Percentiles rank a stretch among this genome's conserved stretches.
Conservation (phyloP, 2,888 invertebrate species). For the Drosophila mimetica region DNA sequence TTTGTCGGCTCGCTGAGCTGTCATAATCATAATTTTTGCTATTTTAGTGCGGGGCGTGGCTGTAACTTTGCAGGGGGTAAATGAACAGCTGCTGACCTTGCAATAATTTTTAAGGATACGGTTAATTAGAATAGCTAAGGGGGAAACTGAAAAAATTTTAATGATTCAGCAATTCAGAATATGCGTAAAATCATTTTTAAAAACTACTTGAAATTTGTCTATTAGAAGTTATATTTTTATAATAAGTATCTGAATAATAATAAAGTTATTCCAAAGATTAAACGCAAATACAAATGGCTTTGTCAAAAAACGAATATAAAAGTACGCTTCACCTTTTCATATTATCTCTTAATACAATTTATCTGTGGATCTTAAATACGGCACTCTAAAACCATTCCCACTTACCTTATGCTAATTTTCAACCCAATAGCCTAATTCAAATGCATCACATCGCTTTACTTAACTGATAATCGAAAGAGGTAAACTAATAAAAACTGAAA, state of each 20-base stretch:
- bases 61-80: constrained; percentile 60
- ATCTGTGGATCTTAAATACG: background rate
- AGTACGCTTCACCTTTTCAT: background rate
- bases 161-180: too few relatives aligned
- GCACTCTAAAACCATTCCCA: constrained; percentile 3
- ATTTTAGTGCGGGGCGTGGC: constrained; percentile 67
- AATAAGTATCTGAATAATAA: too few relatives aligned
- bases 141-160: background rate
- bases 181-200: too few relatives aligned
- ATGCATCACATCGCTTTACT: constrained; percentile 11
- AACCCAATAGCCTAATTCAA: constrained; percentile 10
- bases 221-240: too few relatives aligned
- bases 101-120: constrained; percentile 32
- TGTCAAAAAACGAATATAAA: background rate
- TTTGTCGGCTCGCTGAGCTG: constrained; percentile 64
- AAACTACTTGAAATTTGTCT: too few relatives aligned
- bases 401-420: constrained; percentile 25
- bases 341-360: constrained; percentile 18
- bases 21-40: constrained; percentile 70
- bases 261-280: too few relatives aligned
- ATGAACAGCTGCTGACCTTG: constrained; percentile 63
- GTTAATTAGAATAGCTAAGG: constrained; percentile 46
- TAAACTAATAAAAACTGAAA: constrained; percentile 49
- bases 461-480: constrained; percentile 21
- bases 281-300: too few relatives aligned